phyloP scores from a whole-genome alignment of 2,888 invertebrate species.

The Automeris io region DNA sequence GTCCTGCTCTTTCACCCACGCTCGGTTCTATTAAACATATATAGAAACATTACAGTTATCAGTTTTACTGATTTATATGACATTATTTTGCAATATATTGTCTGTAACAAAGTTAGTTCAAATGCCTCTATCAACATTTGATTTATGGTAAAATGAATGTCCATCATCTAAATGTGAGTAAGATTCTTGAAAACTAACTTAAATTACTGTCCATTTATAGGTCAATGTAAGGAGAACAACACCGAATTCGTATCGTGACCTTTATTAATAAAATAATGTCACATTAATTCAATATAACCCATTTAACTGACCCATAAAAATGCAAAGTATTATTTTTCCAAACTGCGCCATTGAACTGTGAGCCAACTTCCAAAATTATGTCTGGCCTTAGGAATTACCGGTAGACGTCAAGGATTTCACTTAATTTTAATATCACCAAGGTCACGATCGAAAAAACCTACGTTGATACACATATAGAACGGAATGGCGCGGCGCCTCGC shows the following conservation, averaged over 20 bases:
- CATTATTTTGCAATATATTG: neutral
- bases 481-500: neutral
- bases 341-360: constrained; percentile 28
- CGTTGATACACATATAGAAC: neutral
- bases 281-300: constrained; percentile 11
- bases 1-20: neutral
- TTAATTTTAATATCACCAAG: constrained; percentile 16
- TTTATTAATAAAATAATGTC: constrained; percentile 11
- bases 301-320: constrained; percentile 21
- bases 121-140: neutral
- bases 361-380: constrained; percentile 10
- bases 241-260: constrained; percentile 11
- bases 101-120: neutral
- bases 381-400: constrained; percentile 16
- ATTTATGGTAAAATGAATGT: neutral
- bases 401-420: constrained; percentile 23
- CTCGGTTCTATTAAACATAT: neutral
- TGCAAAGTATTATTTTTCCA: constrained; percentile 15
- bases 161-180: neutral
- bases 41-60: neutral
- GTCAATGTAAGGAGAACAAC: constrained; percentile 10
- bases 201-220: neutral
- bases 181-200: neutral
- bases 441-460: constrained; percentile 6
- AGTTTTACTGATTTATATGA: neutral